phyloP scores from a whole-genome alignment of 2,113 vertebrate genomes.

The Proterorhinus semilunaris region DNA sequence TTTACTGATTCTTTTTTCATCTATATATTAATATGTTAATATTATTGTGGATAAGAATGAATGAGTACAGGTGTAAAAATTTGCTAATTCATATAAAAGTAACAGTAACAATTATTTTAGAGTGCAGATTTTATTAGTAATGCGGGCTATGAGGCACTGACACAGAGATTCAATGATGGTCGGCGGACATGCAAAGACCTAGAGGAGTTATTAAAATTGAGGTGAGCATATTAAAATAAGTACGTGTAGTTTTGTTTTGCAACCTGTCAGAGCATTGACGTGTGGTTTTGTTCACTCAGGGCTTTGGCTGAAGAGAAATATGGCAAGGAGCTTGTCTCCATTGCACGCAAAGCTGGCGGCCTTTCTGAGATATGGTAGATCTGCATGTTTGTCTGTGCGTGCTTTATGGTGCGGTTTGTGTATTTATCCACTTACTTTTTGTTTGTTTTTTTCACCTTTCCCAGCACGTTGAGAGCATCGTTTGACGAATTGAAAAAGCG shows the following conservation, averaged over 20 bases:
- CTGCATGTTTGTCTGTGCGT: neutral
- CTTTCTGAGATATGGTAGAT: constrained; percentile 86
- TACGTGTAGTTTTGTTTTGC: neutral
- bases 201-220: constrained; percentile 91
- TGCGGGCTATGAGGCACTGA: constrained; percentile 82
- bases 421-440: too few relatives aligned
- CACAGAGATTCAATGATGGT: constrained; percentile 85
- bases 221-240: constrained; percentile 59
- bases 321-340: constrained; percentile 89
- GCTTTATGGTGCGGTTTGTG: neutral
- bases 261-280: neutral
- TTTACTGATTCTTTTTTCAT: too few relatives aligned
- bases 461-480: constrained; percentile 86
- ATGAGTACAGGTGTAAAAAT: neutral
- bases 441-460: constrained; percentile 11
- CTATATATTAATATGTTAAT: too few relatives aligned
- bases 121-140: constrained; percentile 85
- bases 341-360: constrained; percentile 88
- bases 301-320: constrained; percentile 92
- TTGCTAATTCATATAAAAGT: neutral
- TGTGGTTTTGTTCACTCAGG: constrained; percentile 60
- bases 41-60: too few relatives aligned
- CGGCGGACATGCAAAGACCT: constrained; percentile 91
- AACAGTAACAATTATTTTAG: constrained; percentile 62
- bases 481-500: constrained; percentile 90